These are phyloP conservation scores for Geodia barretti DNA, from an alignment of 37 sponge, comb jelly and placozoan genomes.

Conservation along the genomic window DNA sequence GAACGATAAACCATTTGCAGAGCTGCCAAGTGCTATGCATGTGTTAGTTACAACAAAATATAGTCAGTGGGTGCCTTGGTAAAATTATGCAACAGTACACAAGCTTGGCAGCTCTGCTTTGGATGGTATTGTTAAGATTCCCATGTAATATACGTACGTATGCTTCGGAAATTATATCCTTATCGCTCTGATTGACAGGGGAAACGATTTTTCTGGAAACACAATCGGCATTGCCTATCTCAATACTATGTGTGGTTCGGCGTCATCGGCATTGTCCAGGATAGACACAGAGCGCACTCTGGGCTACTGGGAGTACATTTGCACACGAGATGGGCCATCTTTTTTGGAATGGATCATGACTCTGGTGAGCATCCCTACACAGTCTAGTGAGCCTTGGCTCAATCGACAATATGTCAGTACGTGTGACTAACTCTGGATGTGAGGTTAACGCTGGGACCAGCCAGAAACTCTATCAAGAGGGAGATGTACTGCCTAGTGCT, in stretches of 20 bases:
- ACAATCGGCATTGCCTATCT: constrained; percentile 58
- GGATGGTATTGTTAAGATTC: too few relatives aligned
- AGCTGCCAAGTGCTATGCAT: not conserved
- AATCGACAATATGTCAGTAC: not conserved
- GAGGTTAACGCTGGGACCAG: too few relatives aligned
- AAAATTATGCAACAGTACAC: too few relatives aligned
- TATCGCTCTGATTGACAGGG: constrained; percentile 19
- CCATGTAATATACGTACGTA: too few relatives aligned
- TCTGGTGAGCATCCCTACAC: not conserved
- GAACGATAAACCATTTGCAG: not conserved
- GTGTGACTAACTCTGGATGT: too few relatives aligned
- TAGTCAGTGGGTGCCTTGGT: not conserved
- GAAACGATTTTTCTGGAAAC: constrained; percentile 27
- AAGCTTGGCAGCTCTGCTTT: too few relatives aligned
- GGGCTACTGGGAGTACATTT: constrained; percentile 36
- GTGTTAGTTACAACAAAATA: not conserved
- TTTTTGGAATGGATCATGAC: constrained; percentile 77
- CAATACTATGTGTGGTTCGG: constrained; percentile 44
- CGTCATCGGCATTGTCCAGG: constrained; percentile 37
- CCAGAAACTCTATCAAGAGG: too few relatives aligned
- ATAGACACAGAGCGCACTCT: constrained; percentile 15
- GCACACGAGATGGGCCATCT: constrained; percentile 86
- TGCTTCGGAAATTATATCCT: too few relatives aligned
- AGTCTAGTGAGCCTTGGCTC: not conserved
- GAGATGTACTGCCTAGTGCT: too few relatives aligned